These are phyloP conservation scores for Acleris literana DNA, from an alignment of 2,888 invertebrate genomes.

Conservation along the genomic window DNA sequence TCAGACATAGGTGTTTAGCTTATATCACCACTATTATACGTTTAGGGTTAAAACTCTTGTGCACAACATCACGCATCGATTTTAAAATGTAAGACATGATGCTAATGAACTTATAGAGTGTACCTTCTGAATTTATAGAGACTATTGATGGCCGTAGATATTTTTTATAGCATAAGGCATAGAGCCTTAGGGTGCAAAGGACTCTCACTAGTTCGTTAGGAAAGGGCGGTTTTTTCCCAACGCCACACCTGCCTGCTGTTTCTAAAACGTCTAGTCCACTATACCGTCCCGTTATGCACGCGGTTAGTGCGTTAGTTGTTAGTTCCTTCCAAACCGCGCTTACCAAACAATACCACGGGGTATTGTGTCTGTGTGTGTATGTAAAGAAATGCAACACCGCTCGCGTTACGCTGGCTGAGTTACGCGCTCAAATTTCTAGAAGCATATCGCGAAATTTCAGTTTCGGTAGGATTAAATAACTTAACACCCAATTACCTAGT, in stretches of 20 bases:
- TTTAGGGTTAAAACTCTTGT: too few species aligned
- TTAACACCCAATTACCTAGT: conserved; percentile 4
- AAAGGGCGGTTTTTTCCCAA: too few species aligned
- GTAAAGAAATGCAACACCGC: conserved; percentile 17
- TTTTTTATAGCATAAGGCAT: too few species aligned
- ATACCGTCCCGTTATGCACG: conserved; percentile 20
- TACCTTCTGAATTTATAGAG: too few species aligned
- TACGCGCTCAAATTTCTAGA: conserved; percentile 31
- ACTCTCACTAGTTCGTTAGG: too few species aligned
- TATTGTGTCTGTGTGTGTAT: neutral
- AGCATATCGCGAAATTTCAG: conserved; percentile 24
- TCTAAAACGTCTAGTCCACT: neutral
- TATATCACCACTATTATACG: too few species aligned
- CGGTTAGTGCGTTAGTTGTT: conserved; percentile 19
- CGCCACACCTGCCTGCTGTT: neutral
- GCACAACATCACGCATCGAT: too few species aligned
- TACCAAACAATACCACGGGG: conserved; percentile 6
- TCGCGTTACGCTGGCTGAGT: conserved; percentile 26
- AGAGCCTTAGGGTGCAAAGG: too few species aligned
- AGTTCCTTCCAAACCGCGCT: conserved; percentile 22
- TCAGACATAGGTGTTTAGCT: too few species aligned
- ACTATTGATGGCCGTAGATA: too few species aligned
- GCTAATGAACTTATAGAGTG: too few species aligned
- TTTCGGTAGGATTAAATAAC: conserved; percentile 23
- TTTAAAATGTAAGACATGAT: too few species aligned